Evolutionary conservation across 2,888 invertebrate genomes (phyloP).

Genomic region (Leucoma salicis): DNA sequence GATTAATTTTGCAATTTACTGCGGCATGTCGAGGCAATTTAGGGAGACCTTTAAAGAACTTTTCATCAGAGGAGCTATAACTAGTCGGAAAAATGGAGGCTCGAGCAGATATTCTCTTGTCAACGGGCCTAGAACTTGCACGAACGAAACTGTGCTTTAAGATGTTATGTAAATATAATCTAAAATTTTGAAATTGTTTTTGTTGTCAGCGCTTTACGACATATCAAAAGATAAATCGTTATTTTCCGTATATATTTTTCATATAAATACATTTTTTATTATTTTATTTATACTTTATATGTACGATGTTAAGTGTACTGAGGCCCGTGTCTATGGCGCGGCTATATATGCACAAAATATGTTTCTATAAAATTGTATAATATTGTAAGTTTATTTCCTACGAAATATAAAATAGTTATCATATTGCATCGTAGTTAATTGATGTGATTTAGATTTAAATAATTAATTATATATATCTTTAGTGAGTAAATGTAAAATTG

Average conservation of each 20-base stretch:
- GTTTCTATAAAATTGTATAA: constrained; percentile 6
- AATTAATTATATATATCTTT: neutral
- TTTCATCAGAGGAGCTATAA: constrained; percentile 85
- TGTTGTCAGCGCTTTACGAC: constrained; percentile 28
- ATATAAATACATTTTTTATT: neutral
- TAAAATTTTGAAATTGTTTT: constrained; percentile 17
- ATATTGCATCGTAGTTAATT: constrained; percentile 11
- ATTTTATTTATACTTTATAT: neutral
- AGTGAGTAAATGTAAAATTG: constrained; percentile 16
- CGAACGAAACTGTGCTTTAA: constrained; percentile 91
- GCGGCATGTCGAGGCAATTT: constrained; percentile 97
- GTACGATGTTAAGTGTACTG: no score
- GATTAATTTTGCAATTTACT: constrained; percentile 97
- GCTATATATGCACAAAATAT: constrained; percentile 9
- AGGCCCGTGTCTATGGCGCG: no score
- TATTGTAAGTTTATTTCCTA: constrained; percentile 13
- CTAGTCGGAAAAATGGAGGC: constrained; percentile 84
- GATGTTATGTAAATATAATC: constrained; percentile 34
- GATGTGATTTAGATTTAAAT: constrained; percentile 10
- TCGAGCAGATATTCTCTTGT: constrained; percentile 91
- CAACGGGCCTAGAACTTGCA: constrained; percentile 91
- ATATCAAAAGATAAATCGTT: constrained; percentile 23
- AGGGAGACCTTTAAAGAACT: constrained; percentile 95
- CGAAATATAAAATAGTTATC: constrained; percentile 12
- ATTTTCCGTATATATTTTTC: constrained; percentile 1